phyloP scores from a whole-genome alignment of 1,140 invertebrate genomes.

The Dreissena polymorpha region DNA sequence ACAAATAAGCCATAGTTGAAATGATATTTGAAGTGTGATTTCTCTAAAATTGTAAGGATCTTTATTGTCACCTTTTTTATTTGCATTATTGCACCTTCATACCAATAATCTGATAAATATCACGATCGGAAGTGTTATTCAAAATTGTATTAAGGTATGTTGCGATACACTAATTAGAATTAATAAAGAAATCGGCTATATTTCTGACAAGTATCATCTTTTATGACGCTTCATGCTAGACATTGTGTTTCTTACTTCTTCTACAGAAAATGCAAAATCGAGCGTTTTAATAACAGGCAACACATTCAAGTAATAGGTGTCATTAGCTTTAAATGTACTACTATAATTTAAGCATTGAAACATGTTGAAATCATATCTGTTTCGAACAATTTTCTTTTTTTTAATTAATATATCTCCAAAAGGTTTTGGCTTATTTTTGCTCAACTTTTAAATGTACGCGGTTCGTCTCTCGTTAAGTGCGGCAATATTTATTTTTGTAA shows the following conservation, averaged over 20 bases:
- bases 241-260: neutral
- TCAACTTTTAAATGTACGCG: neutral
- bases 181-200: constrained; percentile 20
- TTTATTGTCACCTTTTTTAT: no score
- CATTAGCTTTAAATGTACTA: neutral
- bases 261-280: neutral
- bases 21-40: no score
- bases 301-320: no score
- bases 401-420: constrained; percentile 6
- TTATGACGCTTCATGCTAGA: neutral
- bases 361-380: neutral
- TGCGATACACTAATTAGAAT: neutral
- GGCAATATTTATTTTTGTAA: neutral
- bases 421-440: constrained; percentile 3
- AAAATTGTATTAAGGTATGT: constrained; percentile 2
- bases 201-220: neutral
- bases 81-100: neutral
- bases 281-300: no score
- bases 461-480: neutral
- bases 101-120: neutral
- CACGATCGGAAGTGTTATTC: neutral
- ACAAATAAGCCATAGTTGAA: no score
- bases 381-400: neutral
- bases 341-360: neutral
- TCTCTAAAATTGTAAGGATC: no score